A percentile compares a stretch with the other conserved stretches of the same genome.
Evolutionary conservation across 1,140 invertebrate species (phyloP).

Genomic region (Diprion similis): DNA sequence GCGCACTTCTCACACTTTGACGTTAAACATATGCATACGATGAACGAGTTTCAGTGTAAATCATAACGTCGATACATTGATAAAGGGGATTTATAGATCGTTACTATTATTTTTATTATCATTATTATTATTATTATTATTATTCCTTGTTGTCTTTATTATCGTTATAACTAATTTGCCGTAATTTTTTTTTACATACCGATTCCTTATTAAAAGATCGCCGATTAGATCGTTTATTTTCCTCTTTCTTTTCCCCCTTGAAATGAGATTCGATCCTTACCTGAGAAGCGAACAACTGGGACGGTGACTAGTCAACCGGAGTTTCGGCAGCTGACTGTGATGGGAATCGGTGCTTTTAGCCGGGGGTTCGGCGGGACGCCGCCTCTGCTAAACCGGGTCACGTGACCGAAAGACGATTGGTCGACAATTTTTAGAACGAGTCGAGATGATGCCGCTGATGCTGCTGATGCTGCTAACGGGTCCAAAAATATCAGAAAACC

Average conservation of each 20-base stretch:
- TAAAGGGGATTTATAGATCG: too few species aligned
- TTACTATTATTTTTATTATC: too few species aligned
- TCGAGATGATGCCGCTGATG: constrained; percentile 35
- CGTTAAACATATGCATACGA: too few species aligned
- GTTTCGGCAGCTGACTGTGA: constrained; percentile 64
- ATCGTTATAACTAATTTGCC: too few species aligned
- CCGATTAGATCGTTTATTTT: too few species aligned
- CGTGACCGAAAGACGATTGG: constrained; percentile 32
- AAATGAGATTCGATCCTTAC: constrained; percentile 41
- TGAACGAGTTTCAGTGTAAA: too few species aligned
- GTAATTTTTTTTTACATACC: too few species aligned
- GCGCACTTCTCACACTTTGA: too few species aligned
- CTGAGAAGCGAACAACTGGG: constrained; percentile 42
- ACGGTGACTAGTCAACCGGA: constrained; percentile 64
- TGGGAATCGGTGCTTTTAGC: constrained; percentile 38
- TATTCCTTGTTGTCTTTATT: too few species aligned
- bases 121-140: too few species aligned
- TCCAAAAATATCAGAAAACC: constrained; percentile 54
- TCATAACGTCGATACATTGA: too few species aligned
- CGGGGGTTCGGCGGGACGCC: constrained; percentile 30
- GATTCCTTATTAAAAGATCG: too few species aligned
- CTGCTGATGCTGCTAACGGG: constrained; percentile 16
- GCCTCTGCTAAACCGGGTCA: constrained; percentile 26
- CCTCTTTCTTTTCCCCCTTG: neutral
- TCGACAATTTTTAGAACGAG: constrained; percentile 53